phyloP scores from a whole-genome alignment of 2,113 vertebrate genomes.

The Aramus guarauna region DNA sequence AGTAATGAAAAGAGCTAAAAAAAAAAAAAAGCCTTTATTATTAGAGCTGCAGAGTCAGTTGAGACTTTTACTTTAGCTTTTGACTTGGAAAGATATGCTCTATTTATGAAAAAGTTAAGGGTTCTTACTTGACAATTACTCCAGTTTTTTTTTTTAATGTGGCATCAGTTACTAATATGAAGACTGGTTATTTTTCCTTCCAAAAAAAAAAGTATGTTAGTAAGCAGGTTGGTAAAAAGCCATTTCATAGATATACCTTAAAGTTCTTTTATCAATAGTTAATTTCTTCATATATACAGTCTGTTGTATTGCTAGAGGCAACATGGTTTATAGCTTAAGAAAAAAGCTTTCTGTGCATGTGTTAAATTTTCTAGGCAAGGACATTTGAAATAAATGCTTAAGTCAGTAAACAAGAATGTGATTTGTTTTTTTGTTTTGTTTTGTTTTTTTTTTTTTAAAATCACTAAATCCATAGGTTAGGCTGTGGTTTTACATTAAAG shows the following conservation, averaged over 20 bases:
- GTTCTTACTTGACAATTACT: slow-evolving; percentile 1
- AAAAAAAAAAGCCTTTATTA: slow-evolving; percentile 5
- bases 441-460: not conserved
- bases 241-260: not conserved
- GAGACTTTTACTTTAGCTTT: slow-evolving; percentile 36
- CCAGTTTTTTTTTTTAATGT: not conserved
- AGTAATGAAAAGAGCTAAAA: slow-evolving; percentile 43
- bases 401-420: not conserved
- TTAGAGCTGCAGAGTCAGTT: not conserved
- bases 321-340: not conserved
- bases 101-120: slow-evolving; percentile 6
- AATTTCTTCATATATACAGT: not conserved
- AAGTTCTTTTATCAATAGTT: not conserved
- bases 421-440: not conserved
- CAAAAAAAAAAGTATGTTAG: not conserved
- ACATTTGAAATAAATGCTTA: not conserved
- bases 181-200: not conserved
- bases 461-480: not conserved
- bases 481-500: not conserved
- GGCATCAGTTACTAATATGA: not conserved
- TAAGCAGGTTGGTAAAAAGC: not conserved
- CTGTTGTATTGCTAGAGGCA: not conserved
- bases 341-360: not conserved
- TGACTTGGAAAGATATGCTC: not conserved
- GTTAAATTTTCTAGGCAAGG: not conserved